Base-by-base conservation (phyloP, 2,113 vertebrate species). In the Zosterops lateralis region DNA sequence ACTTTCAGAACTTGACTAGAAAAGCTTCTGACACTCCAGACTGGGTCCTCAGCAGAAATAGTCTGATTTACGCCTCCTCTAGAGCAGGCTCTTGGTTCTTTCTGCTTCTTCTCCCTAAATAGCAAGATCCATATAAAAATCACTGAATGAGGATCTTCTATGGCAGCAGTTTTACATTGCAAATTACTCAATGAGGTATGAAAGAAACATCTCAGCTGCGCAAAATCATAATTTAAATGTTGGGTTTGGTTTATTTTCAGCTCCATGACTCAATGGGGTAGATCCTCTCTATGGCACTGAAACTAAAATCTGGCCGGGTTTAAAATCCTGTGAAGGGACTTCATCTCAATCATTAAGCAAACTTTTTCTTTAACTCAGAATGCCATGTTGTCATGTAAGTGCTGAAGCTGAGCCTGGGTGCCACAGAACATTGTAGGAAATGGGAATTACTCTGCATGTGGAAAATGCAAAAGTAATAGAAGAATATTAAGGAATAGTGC, bases 171-270 rank as follows among this genome's bases (percentile, higher is more conserved):
- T 97, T 95, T 96, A 96, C 94, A 91, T 94, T 96, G 93, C 96
- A 97, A 96, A 97, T 96, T 84, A 97, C 92, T 97, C 95, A 96
- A 97, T 97, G 97, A 97, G 95, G 90, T 97, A 97, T 97, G 95
- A 96, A 97, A 98, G 93, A 96, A 95, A 96, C 72, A 95, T 92
- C 89, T 97, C 95, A 81, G 86, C 96, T 96, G 95, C 17, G 6
- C 77, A 96, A 97, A 98, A 97, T 92, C 90, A 91, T 96, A 96
- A 97, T 97, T 97, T 97, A 94, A 96, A 96, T 94, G 91, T 97
- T 97, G 87, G 92, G 65, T 97, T 97, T 97, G 91, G 70, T 97
- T 98, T 98, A 98, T 98, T 97, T 98, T 97, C 96, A 92, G 94
- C 94, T 92, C 81, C 54, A 36, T 97, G 97, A 97, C 95, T 97